Evolutionary conservation across 2,888 invertebrate species (phyloP), one percentile per base, ranked within the genome.

Genomic region (Trachelus tabidus): DNA sequence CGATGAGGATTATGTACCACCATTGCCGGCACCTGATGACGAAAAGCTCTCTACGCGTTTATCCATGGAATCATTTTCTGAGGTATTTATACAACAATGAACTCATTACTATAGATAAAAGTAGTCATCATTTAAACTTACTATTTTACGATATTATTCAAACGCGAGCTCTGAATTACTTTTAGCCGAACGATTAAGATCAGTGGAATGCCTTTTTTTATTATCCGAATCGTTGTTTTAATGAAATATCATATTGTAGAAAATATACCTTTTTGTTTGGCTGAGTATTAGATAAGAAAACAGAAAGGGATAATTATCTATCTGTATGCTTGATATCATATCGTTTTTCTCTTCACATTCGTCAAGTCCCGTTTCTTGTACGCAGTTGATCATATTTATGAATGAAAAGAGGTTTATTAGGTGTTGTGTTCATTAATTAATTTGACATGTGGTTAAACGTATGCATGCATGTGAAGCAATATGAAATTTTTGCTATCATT

Each of bases 1-100:
- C 91, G 98, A 98, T 92, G 98, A 98, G 92, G 96, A 96, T 87
- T 96, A 96, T 89, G 93, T 94, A 83, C 93, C 94, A 82, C 86
- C 89, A 6, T 81, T 87, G 78, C 79, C 88, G 33, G 79, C 82
- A 23, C 83, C 85, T n/a, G 89, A 87, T 12, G 90, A 90, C n/a
- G 90, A 90, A 15, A 90, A 90, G 80, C 76, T 89, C 68, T 68
- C 89, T 31, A 92, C 92, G 68, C 90, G 92, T 81, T 84, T 93
- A 79, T 93, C 93, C 11, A 91, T 92, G 68, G 94, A 93, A 81
- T 92, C 92, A 69, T 91, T 92, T 83, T 91, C 92, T 6, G 93
- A 93, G 88, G 92, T 92, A 84, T 73, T 69, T 76, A n/a, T 15
- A 76, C 30, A 30, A 74, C 23, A 23, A 56, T 56, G 56, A 56